Evolutionary conservation across 2,113 vertebrate genomes (phyloP), one percentile per base, ranked within the genome.

Genomic region (Laticauda laticaudata): DNA sequence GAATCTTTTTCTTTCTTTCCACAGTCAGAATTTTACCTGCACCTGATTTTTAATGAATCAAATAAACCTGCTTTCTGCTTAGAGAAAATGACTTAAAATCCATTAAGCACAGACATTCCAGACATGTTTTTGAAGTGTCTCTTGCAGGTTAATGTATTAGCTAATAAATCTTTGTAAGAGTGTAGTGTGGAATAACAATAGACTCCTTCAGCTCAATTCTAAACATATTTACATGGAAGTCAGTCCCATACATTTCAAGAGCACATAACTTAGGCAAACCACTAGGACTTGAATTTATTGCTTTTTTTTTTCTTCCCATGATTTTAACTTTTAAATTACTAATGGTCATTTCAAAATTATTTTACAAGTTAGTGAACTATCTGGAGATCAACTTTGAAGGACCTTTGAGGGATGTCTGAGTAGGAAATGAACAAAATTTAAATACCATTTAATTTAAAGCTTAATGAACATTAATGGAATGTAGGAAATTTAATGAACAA

Each of bases 91-190:
- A 29, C 88, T 57, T 85, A 90, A 90, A 93, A 93, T 90, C 88
- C 69, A 81, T 86, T 69, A 90, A 93, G 69, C 24, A 48, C 55
- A 90, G 92, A 75, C 55, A 59, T 61, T 86, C 43, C 54, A 86
- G 92, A 90, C 69, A 86, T 90, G 88, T 75, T 45, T 90, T 93
- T 93, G 88, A 86, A 86, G 69, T 93, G 69, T 90, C 92, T 90
- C 54, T 57, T 92, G 69, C 88, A 90, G 69, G 87, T 86, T 85
- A 93, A 93, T 24, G 6, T 90, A 90, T 86, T 86, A 43, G 69
- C 43, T 93, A 56, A 93, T 93, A 81, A 90, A 93, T 93, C 39
- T 90, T 86, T 51, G 43, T 48, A 51, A 90, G 89, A 56, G 69
- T 86, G 86, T 86, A 57, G 85, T 90, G 43, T 86, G 87, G 29